Base-by-base conservation (phyloP, 2,888 invertebrate species). In the Trimorus sp. region DNA sequence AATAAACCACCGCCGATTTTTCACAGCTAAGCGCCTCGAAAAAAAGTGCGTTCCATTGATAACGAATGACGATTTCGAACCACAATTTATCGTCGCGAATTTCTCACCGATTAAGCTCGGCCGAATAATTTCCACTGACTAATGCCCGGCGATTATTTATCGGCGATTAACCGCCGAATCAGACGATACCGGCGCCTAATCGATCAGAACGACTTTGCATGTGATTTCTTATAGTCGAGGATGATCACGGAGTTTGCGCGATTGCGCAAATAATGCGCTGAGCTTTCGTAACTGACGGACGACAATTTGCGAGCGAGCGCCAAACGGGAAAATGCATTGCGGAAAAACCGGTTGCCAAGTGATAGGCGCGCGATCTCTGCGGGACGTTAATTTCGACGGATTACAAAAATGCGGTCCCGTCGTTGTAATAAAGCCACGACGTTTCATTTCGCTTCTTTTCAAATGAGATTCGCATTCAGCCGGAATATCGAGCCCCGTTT, bases 401-500 rank as follows among this genome's bases (percentile, higher is more conserved):
- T 75, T 58, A 14, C 60, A 62, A 54, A 48, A 54, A 68, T 48
- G 75, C n/a, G 40, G 49, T 16, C 7, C 37, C 26, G 53, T 11
- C 45, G 26, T 53, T 76, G 54, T 68, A 76, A 68, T 76, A 76
- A 76, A 76, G 62, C 60, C 54, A 76, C 75, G 68, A 54, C 68
- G 51, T 75, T 75, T 75, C 74, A 59, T 65, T 73, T 15, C 53
- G 59, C 54, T 76, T 76, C 68, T 76, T 76, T 76, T 69, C 49
- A 69, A 76, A 76, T 69, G 63, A 69, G 56, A 69, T 76, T 76
- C 76, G 56, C 62, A 71, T 71, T 49, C 66, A 51, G 53, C 71
- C 60, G 65, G 70, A 77, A 77, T 77, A 77, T 62, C 77, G 77
- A 70, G 58, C 70, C 51, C 70, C 77, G 77, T 70, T 77, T 77